Evolutionary conservation across 2,888 invertebrate species (phyloP).

Genomic region (Agrochola macilenta): DNA sequence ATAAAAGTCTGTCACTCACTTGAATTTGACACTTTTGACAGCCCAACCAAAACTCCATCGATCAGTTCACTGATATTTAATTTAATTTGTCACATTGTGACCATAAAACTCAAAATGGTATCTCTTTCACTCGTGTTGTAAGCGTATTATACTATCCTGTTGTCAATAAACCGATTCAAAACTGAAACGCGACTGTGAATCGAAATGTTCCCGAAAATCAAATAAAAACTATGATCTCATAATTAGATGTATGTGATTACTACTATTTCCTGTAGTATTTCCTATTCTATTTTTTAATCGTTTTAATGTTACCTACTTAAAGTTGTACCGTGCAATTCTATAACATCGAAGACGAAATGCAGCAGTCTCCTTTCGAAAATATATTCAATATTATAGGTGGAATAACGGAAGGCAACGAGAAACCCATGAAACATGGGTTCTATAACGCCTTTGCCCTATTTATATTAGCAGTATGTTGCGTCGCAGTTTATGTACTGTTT

Average conservation of each 20-base stretch:
- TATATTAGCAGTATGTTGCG: slow-evolving; percentile 92
- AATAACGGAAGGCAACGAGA: slow-evolving; percentile 94
- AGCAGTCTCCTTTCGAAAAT: slow-evolving; percentile 92
- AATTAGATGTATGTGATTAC: slow-evolving; percentile 50
- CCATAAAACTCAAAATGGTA: not conserved
- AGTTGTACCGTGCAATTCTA: slow-evolving; percentile 25
- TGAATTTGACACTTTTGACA: slow-evolving; percentile 15
- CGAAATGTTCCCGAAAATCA: slow-evolving; percentile 67
- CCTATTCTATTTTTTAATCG: slow-evolving; percentile 44
- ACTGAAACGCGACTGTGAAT: slow-evolving; percentile 41
- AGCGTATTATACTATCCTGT: slow-evolving; percentile 32
- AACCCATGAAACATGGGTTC: slow-evolving; percentile 97
- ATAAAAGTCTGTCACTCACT: not conserved
- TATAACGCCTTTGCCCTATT: slow-evolving; percentile 96
- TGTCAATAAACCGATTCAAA: slow-evolving; percentile 34
- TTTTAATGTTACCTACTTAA: slow-evolving; percentile 45
- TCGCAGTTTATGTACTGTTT: slow-evolving; percentile 94
- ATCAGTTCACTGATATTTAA: not conserved
- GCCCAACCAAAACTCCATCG: slow-evolving; percentile 19
- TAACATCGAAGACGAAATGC: slow-evolving; percentile 74
- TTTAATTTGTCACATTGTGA: not conserved
- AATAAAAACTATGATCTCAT: slow-evolving; percentile 80
- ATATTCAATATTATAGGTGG: slow-evolving; percentile 93
- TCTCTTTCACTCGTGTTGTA: slow-evolving; percentile 38
- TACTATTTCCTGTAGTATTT: slow-evolving; percentile 35